Conservation (phyloP, 2,888 invertebrate genomes). For the Pedicia rivosa region DNA sequence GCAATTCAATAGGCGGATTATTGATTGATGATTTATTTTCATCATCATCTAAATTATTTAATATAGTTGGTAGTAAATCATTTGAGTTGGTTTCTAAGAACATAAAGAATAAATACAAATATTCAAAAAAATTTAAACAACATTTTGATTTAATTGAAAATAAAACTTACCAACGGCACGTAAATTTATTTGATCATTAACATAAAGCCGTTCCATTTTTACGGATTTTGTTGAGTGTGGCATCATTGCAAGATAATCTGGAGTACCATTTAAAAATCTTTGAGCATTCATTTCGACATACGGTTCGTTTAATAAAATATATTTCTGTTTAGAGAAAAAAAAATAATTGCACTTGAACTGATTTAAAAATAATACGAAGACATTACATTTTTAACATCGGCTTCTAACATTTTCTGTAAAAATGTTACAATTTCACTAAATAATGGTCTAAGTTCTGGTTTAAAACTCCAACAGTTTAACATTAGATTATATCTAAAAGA, state of each 20-base stretch:
- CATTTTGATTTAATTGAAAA: too few species aligned
- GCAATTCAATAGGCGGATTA: too few species aligned
- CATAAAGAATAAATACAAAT: too few species aligned
- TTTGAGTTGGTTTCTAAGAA: too few species aligned
- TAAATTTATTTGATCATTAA: too few species aligned
- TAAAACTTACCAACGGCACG: too few species aligned
- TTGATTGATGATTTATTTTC: too few species aligned
- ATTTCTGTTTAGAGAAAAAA: background rate
- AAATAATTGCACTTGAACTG: conserved; percentile 8
- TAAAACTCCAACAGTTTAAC: conserved; percentile 71
- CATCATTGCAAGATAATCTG: conserved; percentile 63
- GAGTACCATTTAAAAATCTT: conserved; percentile 36
- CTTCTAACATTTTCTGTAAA: conserved; percentile 66
- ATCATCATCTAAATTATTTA: too few species aligned
- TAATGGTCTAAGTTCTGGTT: conserved; percentile 60
- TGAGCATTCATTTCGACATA: conserved; percentile 55
- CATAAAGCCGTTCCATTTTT: conserved; percentile 15
- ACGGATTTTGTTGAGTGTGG: conserved; percentile 46
- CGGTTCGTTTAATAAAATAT: conserved; percentile 56
- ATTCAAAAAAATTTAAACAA: too few species aligned
- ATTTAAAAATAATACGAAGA: background rate
- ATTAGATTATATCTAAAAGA: conserved; percentile 53
- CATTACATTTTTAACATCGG: conserved; percentile 57
- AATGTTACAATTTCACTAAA: conserved; percentile 60
- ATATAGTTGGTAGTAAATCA: too few species aligned